Evolutionary conservation across 2,113 vertebrate genomes (phyloP).

Genomic region (Leptodactylus fuscus): DNA sequence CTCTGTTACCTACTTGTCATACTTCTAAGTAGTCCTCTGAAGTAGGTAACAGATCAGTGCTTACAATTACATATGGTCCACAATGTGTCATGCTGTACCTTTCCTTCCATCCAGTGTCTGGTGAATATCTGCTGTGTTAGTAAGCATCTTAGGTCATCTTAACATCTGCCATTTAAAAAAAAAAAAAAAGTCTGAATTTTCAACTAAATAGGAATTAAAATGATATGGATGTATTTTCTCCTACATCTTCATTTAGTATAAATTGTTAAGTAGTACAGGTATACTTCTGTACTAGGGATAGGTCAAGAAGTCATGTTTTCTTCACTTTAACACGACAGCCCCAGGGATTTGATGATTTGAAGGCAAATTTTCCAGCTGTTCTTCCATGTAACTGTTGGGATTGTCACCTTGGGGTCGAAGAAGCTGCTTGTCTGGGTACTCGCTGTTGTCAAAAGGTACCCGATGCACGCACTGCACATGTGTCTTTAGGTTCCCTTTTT

Average conservation of each 20-base stretch:
- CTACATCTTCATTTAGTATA: slow-evolving; percentile 69
- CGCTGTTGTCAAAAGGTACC: slow-evolving; percentile 74
- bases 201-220: slow-evolving; percentile 65
- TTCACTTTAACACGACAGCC: slow-evolving; percentile 60
- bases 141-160: slow-evolving; percentile 67
- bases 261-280: slow-evolving; percentile 59
- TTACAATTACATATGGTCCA: slow-evolving; percentile 68
- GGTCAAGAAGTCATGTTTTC: slow-evolving; percentile 13
- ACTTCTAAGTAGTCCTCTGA: slow-evolving; percentile 63
- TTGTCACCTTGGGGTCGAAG: slow-evolving; percentile 64
- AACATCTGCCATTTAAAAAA: slow-evolving; percentile 66
- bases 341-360: slow-evolving; percentile 41
- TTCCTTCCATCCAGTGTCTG: slow-evolving; percentile 77
- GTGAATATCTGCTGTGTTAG: slow-evolving; percentile 71
- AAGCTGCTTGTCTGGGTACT: slow-evolving; percentile 65
- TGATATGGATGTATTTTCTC: slow-evolving; percentile 63
- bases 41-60: slow-evolving; percentile 69
- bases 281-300: slow-evolving; percentile 53
- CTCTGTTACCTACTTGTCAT: slow-evolving; percentile 40
- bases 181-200: slow-evolving; percentile 64
- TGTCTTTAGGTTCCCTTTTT: slow-evolving; percentile 88
- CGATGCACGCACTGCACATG: slow-evolving; percentile 71
- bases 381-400: slow-evolving; percentile 55
- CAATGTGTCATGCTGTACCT: slow-evolving; percentile 66
- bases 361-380: slow-evolving; percentile 60